phyloP scores from a whole-genome alignment of 2,797 vertebrate species.

The Chaunax sp. region DNA sequence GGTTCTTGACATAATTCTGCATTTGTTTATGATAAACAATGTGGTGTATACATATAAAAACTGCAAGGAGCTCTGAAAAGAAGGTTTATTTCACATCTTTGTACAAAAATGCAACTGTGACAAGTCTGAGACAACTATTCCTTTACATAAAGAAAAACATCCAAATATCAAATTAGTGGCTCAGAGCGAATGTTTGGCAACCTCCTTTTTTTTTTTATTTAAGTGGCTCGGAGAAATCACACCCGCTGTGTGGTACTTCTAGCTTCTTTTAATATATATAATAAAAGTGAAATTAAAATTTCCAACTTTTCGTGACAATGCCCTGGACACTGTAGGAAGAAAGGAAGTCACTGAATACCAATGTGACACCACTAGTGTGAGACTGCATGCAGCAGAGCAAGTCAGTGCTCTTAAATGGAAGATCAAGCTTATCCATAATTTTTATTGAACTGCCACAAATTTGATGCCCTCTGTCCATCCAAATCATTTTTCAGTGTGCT shows the following conservation, averaged over 20 bases:
- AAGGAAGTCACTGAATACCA: slow-evolving; percentile 34
- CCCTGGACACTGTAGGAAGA: too few species aligned
- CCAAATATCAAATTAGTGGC: slow-evolving; percentile 14
- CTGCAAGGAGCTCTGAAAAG: slow-evolving; percentile 61
- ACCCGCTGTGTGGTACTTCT: too few species aligned
- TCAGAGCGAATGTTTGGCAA: slow-evolving; percentile 13
- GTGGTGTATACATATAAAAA: background rate
- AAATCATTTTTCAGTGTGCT: background rate
- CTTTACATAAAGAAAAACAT: background rate
- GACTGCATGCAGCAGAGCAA: slow-evolving; percentile 26
- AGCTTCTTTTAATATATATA: background rate
- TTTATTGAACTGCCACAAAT: slow-evolving; percentile 2
- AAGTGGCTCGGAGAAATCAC: background rate
- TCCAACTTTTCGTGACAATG: too few species aligned
- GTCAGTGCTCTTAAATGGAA: slow-evolving; percentile 51
- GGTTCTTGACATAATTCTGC: too few species aligned
- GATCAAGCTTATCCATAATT: slow-evolving; percentile 21
- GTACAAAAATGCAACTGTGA: slow-evolving; percentile 72
- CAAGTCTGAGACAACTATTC: slow-evolving; percentile 33
- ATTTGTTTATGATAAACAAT: background rate
- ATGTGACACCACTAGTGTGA: slow-evolving; percentile 15
- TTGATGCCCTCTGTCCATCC: slow-evolving; percentile 23
- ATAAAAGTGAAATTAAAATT: too few species aligned
- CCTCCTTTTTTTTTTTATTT: slow-evolving; percentile 25
- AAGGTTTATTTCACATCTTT: slow-evolving; percentile 75